Percentiles rank a stretch among this genome's conserved stretches.
Evolutionary conservation across 53 echinoderm and acorn worm genomes (phyloP).

Genomic region (Echinometra lucunter): DNA sequence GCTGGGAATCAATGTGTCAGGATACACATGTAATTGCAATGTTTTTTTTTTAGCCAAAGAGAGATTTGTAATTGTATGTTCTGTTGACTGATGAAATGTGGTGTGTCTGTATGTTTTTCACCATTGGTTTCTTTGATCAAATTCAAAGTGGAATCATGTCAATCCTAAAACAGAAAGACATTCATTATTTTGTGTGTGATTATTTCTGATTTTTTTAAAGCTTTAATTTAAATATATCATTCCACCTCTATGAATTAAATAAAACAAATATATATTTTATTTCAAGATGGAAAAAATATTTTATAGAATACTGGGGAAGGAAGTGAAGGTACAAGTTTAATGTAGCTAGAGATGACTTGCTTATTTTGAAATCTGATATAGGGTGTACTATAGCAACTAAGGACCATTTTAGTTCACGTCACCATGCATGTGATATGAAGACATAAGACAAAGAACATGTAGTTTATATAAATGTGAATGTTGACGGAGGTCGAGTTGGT

Average conservation of each 20-base stretch:
- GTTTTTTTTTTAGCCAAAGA: neutral
- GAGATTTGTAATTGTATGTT: neutral
- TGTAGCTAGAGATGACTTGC: neutral
- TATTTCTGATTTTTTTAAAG: too few relatives aligned
- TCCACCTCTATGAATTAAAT: neutral
- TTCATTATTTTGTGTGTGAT: neutral
- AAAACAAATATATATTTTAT: too few relatives aligned
- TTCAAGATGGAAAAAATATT: too few relatives aligned
- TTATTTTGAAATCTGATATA: neutral
- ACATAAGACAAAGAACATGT: too few relatives aligned
- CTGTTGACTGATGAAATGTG: neutral
- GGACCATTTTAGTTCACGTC: too few relatives aligned
- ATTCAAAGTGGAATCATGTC: neutral
- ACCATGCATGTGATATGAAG: too few relatives aligned
- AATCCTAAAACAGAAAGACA: neutral
- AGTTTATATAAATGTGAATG: neutral
- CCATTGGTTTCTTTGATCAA: constrained; percentile 12
- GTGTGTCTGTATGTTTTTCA: neutral
- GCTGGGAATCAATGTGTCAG: neutral
- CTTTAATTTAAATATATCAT: neutral
- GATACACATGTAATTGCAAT: neutral
- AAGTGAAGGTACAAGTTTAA: too few relatives aligned
- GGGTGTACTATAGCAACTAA: too few relatives aligned
- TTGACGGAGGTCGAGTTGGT: neutral
- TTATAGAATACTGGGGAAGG: too few relatives aligned